Percentiles rank a stretch among this genome's conserved stretches.
Evolutionary conservation across 2,888 invertebrate genomes (phyloP).

Genomic region (Eretmocerus hayati): DNA sequence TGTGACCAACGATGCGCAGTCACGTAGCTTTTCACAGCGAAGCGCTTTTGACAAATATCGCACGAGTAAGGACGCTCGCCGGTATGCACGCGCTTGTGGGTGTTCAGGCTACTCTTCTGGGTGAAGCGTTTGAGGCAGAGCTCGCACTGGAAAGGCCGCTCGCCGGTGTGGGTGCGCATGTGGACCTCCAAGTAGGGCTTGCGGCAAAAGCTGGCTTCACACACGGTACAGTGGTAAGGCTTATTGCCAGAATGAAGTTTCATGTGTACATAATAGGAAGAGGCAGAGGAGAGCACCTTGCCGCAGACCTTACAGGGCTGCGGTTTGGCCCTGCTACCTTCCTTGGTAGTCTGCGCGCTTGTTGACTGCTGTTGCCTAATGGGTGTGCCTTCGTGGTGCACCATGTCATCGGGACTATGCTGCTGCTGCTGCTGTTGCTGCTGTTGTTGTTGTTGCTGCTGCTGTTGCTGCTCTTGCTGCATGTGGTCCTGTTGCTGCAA

Average conservation of each 20-base stretch:
- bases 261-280: constrained; percentile 77
- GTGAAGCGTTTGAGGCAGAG: constrained; percentile 71
- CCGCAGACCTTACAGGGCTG: constrained; percentile 74
- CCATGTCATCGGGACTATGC: constrained; percentile 24
- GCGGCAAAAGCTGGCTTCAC: constrained; percentile 72
- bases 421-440: constrained; percentile 36
- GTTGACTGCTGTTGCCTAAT: constrained; percentile 41
- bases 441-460: constrained; percentile 45
- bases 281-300: constrained; percentile 68
- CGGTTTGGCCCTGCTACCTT: constrained; percentile 57
- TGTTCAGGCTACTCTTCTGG: constrained; percentile 74
- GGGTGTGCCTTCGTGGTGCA: constrained; percentile 29
- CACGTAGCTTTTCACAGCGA: constrained; percentile 75
- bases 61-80: constrained; percentile 73
- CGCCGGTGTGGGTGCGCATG: constrained; percentile 74
- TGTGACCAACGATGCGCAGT: constrained; percentile 77
- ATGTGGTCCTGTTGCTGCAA: constrained; percentile 45
- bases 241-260: constrained; percentile 75
- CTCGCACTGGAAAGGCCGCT: constrained; percentile 68
- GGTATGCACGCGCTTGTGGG: constrained; percentile 74
- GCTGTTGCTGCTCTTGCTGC: constrained; percentile 25
- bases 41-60: constrained; percentile 72
- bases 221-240: constrained; percentile 70
- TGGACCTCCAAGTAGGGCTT: constrained; percentile 76
- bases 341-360: constrained; percentile 41